Base-by-base conservation (phyloP, 2,113 vertebrate genomes). In the Alouatta palliata region DNA sequence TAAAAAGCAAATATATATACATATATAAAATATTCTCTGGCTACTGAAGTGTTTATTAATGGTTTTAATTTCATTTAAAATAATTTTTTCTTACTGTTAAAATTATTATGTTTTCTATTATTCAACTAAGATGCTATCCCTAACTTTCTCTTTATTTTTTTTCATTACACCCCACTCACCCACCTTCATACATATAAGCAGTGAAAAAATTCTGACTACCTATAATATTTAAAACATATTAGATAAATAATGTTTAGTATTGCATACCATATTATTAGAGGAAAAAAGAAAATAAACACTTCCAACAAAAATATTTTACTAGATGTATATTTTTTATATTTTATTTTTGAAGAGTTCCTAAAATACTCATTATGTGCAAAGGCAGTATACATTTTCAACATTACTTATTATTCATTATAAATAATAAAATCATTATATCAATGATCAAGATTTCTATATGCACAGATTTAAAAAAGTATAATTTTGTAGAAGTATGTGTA, bases 271-370 rank as follows among this genome's bases (percentile, higher is more conserved):
- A 30, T 10, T 45, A 23, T 43, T 92, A 64, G 17, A 95, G 97
- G 92, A 96, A 76, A 45, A 83, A 47, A 10, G 9, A 58, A 79
- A 97, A 71, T 16, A 61, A 80, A 66, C 0, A 30, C 58, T 87
- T 87, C 1, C 7, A 68, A 81, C 37, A 43, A 88, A 56, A 84
- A 40, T 2, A n/a, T 81, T 88, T 40, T 37, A 70, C 35, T 95
- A 68, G 2, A 64, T 35, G 2, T 2, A 68, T 76, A 37, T 83
- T 47, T 97, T 94, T 4, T 16, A 77, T 43, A 87, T 52, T 76
- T 35, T 12, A 90, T 97, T 97, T 95, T 96, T 43, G 49, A 92
- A 84, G 80, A 95, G n/a, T 35, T n/a, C 82, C 97, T 47, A 94
- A 92, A 70, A 92, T 77, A 35, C 2, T 23, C 79, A 87, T 94